These are phyloP conservation scores for Aspidoscelis tigris DNA, from an alignment of 2,113 vertebrate species.

Conservation along the genomic window DNA sequence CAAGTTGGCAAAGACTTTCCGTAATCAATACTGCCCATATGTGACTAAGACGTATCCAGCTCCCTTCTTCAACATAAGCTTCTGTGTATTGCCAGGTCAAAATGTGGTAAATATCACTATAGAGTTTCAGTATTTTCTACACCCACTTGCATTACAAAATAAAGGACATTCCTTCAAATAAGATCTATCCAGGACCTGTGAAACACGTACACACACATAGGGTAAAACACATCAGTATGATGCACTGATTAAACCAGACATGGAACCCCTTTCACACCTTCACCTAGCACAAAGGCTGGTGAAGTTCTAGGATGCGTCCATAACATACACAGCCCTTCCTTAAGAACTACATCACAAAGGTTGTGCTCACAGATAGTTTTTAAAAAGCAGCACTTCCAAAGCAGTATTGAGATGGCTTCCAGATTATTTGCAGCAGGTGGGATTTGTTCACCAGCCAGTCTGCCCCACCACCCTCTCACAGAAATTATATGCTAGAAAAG, in stretches of 20 bases:
- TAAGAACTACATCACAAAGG: too few relatives aligned
- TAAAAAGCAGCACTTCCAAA: too few relatives aligned
- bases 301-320: too few relatives aligned
- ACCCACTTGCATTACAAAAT: not conserved
- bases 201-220: not conserved
- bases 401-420: too few relatives aligned
- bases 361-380: too few relatives aligned
- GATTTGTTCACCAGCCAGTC: not conserved
- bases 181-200: not conserved
- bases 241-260: not conserved
- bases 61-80: not conserved
- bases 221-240: not conserved
- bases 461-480: too few relatives aligned
- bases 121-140: not conserved
- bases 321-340: too few relatives aligned
- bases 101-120: not conserved
- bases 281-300: too few relatives aligned
- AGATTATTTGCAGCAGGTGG: not conserved
- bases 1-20: not conserved
- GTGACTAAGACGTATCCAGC: not conserved
- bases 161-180: not conserved
- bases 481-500: too few relatives aligned
- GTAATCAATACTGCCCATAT: conserved; percentile 13
- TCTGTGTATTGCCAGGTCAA: not conserved
- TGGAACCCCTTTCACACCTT: not conserved